Evolutionary conservation across 2,888 invertebrate species (phyloP), one percentile per base, ranked within the genome.

Genomic region (Opisthograptis luteolata): DNA sequence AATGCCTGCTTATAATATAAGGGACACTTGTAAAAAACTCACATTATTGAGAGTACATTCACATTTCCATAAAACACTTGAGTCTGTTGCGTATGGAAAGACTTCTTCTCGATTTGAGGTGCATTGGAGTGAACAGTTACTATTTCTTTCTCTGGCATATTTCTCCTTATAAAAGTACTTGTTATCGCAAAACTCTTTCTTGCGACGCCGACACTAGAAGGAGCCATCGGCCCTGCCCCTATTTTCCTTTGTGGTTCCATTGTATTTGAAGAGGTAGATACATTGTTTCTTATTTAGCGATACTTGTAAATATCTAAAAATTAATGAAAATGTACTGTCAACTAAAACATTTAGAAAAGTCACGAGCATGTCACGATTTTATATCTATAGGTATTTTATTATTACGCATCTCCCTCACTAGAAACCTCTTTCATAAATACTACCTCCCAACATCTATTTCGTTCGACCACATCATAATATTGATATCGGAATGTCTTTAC

Each of bases 31-130:
- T n/a, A n/a, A n/a, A n/a, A 6, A 8, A 72, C 84, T 67, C 71
- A 88, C 89, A 88, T 81, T 36, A 87, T 76, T 22, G 86, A 85
- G 32, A 89, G 73, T 12, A 89, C 64, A 61, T 90, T 88, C 10
- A 90, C 78, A 48, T 82, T 80, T 45, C 87, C 89, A 51, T 81
- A 76, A 63, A 79, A 85, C 22, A 85, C 64, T 73, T 87, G 88
- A 55, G 71, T 77, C 58, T 86, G 78, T 65, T 84, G 83, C 44
- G 66, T 68, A 30, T 75, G 72, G 51, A 66, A 70, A 10, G 76
- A 69, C 13, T 73, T 73, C 31, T 66, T 74, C 62, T 89, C 87
- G 7, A 79, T 40, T n/a, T 73, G 58, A 13, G 89, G 89, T 10
- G 79, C 74, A 53, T 76, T 81, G 9, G 87, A 84, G 50, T 84